Percentiles rank a stretch among this genome's conserved stretches.
Conservation (phyloP, 2,113 vertebrate species). For the Recurvirostra avosetta region DNA sequence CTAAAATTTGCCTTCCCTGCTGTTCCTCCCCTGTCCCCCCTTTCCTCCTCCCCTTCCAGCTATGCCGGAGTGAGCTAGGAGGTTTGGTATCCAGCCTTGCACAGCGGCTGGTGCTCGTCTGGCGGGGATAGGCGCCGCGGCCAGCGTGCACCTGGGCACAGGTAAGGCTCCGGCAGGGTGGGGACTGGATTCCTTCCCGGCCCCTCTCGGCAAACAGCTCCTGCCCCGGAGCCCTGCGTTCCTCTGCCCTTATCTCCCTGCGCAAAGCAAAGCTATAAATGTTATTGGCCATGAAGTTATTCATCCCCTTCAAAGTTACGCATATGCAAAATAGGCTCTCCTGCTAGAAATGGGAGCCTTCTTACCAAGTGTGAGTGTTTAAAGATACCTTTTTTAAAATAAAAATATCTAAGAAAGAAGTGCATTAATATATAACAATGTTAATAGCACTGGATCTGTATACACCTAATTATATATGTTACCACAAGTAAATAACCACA, state of each 20-base stretch:
- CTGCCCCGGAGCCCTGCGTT: slow-evolving; percentile 59
- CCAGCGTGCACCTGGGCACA: slow-evolving; percentile 2
- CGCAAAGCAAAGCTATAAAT: slow-evolving; percentile 49
- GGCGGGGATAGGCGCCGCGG: not conserved
- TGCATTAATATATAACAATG: not conserved
- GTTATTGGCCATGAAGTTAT: slow-evolving; percentile 67
- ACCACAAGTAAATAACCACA: not conserved
- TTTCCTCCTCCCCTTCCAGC: slow-evolving; percentile 10
- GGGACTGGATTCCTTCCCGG: slow-evolving; percentile 58
- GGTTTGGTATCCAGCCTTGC: slow-evolving; percentile 9
- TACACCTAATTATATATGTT: not conserved
- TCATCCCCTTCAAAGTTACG: slow-evolving; percentile 41
- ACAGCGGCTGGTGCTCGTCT: not conserved
- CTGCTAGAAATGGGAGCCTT: slow-evolving; percentile 1
- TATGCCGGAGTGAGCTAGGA: not conserved
- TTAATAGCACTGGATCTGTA: not conserved
- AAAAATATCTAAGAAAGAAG: not conserved
- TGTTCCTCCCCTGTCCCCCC: not conserved
- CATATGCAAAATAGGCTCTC: slow-evolving; percentile 21
- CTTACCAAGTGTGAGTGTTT: not conserved
- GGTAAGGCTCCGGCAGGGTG: slow-evolving; percentile 38
- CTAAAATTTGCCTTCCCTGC: slow-evolving; percentile 47
- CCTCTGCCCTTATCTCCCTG: slow-evolving; percentile 60
- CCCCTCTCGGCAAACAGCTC: slow-evolving; percentile 56
- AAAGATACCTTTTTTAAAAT: not conserved